Evolutionary conservation across 2,113 vertebrate genomes (phyloP).

Genomic region (Lamprotornis superbus): DNA sequence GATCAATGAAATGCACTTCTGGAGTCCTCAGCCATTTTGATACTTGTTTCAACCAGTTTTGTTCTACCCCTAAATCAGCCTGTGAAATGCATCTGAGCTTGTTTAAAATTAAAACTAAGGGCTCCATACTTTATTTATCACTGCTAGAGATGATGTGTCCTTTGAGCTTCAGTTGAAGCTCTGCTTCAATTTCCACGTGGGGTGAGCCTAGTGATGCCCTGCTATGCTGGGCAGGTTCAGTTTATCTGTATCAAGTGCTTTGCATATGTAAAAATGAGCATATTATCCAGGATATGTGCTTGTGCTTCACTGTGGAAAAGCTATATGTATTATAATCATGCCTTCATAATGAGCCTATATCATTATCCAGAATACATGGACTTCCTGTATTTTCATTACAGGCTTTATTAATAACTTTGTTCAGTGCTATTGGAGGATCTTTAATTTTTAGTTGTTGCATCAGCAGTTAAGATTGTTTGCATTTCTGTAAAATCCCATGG

Average conservation of each 20-base stretch:
- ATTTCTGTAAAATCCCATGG: slow-evolving; percentile 9
- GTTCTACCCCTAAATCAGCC: neutral
- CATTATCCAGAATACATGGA: neutral
- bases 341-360: neutral
- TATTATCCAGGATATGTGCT: neutral
- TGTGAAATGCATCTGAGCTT: neutral
- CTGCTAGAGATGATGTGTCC: neutral
- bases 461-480: neutral
- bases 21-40: neutral
- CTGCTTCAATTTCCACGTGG: neutral
- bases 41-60: neutral
- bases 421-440: neutral
- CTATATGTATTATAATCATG: neutral
- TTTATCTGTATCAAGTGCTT: slow-evolving; percentile 1
- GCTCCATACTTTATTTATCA: neutral
- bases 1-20: neutral
- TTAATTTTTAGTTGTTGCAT: neutral
- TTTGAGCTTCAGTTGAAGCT: neutral
- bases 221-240: neutral
- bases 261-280: neutral
- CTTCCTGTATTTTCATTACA: neutral
- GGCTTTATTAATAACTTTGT: neutral
- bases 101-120: neutral
- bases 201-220: neutral
- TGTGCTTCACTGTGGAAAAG: slow-evolving; percentile 4